Percentiles rank a stretch among this genome's conserved stretches.
Conservation (phyloP, 1,140 invertebrate species). For the Rhyacophila brunnea region DNA sequence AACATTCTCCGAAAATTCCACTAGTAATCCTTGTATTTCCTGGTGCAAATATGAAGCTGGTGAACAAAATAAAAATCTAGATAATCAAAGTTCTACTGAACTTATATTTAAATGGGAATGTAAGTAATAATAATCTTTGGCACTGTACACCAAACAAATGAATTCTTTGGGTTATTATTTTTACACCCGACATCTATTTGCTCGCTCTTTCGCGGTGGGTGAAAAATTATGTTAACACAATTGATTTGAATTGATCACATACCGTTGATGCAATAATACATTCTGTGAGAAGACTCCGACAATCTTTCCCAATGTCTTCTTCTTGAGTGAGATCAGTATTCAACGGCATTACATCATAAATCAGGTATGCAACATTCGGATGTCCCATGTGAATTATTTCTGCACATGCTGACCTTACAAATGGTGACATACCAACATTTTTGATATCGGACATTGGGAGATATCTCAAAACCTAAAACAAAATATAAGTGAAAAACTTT, state of each 20-base stretch:
- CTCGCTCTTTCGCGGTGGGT: too few species aligned
- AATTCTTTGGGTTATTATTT: not conserved
- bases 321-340: conserved; percentile 47
- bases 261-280: conserved; percentile 50
- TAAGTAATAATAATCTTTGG: not conserved
- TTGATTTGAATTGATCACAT: conserved; percentile 27
- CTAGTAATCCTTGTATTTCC: too few species aligned
- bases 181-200: not conserved
- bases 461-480: conserved; percentile 44
- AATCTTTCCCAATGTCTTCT: conserved; percentile 43
- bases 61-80: not conserved
- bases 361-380: conserved; percentile 43
- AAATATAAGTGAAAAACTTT: too few species aligned
- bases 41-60: too few species aligned
- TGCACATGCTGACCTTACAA: conserved; percentile 45
- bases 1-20: too few species aligned
- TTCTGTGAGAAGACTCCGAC: conserved; percentile 47
- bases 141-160: not conserved
- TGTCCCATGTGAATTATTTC: conserved; percentile 47
- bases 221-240: too few species aligned
- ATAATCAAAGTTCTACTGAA: not conserved
- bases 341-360: conserved; percentile 48
- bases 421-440: conserved; percentile 40
- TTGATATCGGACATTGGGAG: conserved; percentile 39
- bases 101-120: not conserved